These are phyloP conservation scores for Drosophila paracracens DNA, from an alignment of 2,888 invertebrate species.

Conservation along the genomic window DNA sequence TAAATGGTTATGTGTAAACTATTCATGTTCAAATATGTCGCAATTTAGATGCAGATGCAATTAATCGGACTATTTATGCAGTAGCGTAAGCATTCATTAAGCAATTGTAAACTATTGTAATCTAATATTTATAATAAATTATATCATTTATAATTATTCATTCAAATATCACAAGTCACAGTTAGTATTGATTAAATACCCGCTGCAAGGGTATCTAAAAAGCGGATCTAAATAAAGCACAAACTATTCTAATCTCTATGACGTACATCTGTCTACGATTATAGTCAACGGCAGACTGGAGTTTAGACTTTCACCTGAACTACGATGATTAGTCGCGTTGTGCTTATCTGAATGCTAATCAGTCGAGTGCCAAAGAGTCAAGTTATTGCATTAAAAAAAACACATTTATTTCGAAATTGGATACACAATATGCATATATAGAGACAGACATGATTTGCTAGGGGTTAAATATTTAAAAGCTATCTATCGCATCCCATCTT, in stretches of 20 bases:
- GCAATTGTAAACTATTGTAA: not conserved
- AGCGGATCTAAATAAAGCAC: not conserved
- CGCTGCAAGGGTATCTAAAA: not conserved
- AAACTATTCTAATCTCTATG: not conserved
- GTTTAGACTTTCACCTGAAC: slow-evolving; percentile 4
- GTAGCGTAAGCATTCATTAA: not conserved
- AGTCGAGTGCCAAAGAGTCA: not conserved
- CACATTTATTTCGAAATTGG: slow-evolving; percentile 26
- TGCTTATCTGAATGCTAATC: slow-evolving; percentile 4
- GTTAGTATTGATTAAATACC: not conserved
- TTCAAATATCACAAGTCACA: not conserved
- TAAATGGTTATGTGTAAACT: slow-evolving; percentile 11
- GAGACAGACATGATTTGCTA: slow-evolving; percentile 15
- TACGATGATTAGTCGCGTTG: not conserved
- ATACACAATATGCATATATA: not conserved
- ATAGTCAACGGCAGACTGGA: not conserved
- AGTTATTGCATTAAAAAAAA: not conserved
- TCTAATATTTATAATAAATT: not conserved
- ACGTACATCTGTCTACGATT: not conserved
- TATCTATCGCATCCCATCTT: not conserved
- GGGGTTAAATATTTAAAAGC: not conserved
- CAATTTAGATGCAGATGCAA: not conserved
- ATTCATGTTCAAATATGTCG: no score
- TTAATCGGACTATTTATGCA: not conserved
- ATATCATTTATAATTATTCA: not conserved